Evolutionary conservation across 1,140 invertebrate species (phyloP).

Genomic region (Melanaphis sacchari): DNA sequence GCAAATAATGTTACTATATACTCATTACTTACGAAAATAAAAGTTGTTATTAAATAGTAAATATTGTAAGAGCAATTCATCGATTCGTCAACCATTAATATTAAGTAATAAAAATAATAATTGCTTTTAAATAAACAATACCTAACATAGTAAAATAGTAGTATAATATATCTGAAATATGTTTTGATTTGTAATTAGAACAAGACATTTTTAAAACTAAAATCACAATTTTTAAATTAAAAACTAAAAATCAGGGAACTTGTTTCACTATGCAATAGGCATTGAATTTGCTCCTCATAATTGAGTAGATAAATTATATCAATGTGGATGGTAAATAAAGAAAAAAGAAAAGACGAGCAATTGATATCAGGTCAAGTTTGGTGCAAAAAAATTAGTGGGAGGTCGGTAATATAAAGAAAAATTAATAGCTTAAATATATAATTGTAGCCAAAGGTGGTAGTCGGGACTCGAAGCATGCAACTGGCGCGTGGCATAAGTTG

Average conservation of each 20-base stretch:
- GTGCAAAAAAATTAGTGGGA: too few species aligned
- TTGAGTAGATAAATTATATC: too few species aligned
- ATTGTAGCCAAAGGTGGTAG: too few species aligned
- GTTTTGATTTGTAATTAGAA: not conserved
- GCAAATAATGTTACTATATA: not conserved
- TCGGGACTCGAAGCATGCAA: too few species aligned
- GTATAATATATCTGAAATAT: not conserved
- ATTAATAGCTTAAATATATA: too few species aligned
- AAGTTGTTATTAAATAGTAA: constrained; percentile 5
- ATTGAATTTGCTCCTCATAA: too few species aligned
- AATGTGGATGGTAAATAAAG: not conserved
- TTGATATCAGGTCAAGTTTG: too few species aligned
- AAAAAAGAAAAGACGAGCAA: not conserved
- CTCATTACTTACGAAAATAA: not conserved
- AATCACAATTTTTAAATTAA: too few species aligned
- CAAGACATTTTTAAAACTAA: not conserved
- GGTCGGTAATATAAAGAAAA: too few species aligned
- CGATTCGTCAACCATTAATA: not conserved
- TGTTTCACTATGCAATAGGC: too few species aligned
- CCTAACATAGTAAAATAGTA: not conserved
- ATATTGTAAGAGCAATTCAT: not conserved
- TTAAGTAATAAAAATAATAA: not conserved
- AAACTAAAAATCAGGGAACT: too few species aligned
- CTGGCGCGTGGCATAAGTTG: too few species aligned
- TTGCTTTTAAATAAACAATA: not conserved